Base-by-base conservation (phyloP, 2,888 invertebrate genomes). In the Drosophila testacea region DNA sequence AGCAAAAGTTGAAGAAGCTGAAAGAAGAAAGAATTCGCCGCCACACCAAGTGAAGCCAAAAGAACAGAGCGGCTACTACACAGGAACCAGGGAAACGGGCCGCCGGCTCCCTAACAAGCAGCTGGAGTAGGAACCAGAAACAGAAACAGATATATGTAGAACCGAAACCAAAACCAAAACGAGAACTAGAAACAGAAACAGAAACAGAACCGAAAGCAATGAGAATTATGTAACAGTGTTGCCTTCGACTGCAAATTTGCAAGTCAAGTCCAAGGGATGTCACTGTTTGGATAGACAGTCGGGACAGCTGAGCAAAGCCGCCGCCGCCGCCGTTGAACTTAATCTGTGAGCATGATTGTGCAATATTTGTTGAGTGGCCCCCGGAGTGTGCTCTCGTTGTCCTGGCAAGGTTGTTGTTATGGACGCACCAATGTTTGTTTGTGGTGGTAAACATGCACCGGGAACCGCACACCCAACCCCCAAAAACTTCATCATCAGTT, bases 391-490 rank as follows among this genome's bases (percentile, higher is more conserved):
- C 46, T 48, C 9, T 57, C 79, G 73, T 83, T 83, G 83, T 87
- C 88, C 88, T 83, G 88, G 83, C 88, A 84, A 83, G 88, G 78
- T 76, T 77, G 79, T 79, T 79, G 83, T 83, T 83, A 83, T 83
- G 83, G 83, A 79, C 82, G 88, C 83, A 72, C 73, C 67, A 48
- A 38, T 62, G 77, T 65, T 80, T 74, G 83, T 84, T 83, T 88
- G 86, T 72, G 68, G 51, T 62, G 64, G 70, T 71, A 88, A 84
- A 84, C 88, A 87, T 67, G 48, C 52, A 13, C 36, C n/a, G 6
- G 9, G 13, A 36, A 36, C 36, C 46, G 56, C 38, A 11, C 13
- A 36, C 46, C 13, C 13, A 46, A 57, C 28, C 13, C 56, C 44
- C 50, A 22, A 57, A 54, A 16, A 42, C 32, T 11, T 32, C 22